Evolutionary conservation across 2,888 invertebrate genomes (phyloP).

Genomic region (Caenorhabditis macrosperma): DNA sequence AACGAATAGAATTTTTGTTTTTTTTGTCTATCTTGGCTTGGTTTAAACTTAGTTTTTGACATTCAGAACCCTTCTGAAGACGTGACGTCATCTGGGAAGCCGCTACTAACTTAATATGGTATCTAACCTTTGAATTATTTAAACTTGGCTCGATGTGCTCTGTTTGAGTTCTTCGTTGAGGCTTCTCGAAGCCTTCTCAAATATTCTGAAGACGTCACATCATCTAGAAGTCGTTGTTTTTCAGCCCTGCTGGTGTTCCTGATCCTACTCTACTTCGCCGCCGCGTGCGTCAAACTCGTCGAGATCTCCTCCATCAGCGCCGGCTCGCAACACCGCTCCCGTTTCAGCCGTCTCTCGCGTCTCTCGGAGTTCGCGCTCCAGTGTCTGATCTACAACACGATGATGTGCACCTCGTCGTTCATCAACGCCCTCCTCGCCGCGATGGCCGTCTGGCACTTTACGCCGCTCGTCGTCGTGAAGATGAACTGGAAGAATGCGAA

Average conservation of each 20-base stretch:
- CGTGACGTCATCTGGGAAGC: too few species aligned
- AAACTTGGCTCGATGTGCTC: too few species aligned
- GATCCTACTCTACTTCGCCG: conserved; percentile 19
- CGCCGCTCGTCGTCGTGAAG: conserved; percentile 39
- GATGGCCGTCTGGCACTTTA: conserved; percentile 38
- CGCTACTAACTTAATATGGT: too few species aligned
- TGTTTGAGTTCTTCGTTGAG: too few species aligned
- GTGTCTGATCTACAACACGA: conserved; percentile 27
- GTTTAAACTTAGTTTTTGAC: too few species aligned
- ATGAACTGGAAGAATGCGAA: conserved; percentile 16
- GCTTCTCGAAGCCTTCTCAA: too few species aligned
- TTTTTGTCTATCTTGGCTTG: too few species aligned
- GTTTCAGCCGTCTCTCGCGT: not conserved
- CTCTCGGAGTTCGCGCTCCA: conserved; percentile 31
- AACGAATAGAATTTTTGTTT: too few species aligned
- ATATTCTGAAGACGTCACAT: not conserved
- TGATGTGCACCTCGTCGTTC: conserved; percentile 4
- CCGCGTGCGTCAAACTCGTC: conserved; percentile 6
- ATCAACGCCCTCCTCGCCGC: conserved; percentile 2
- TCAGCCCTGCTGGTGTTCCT: conserved; percentile 22
- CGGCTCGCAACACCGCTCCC: not conserved
- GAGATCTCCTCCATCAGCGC: conserved; percentile 6
- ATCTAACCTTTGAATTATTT: too few species aligned
- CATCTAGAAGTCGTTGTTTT: not conserved
- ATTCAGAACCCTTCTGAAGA: too few species aligned